Percentiles rank a stretch among this genome's conserved stretches.
These are phyloP conservation scores for Lymantria dispar DNA, from an alignment of 2,888 invertebrate genomes.

Conservation along the genomic window DNA sequence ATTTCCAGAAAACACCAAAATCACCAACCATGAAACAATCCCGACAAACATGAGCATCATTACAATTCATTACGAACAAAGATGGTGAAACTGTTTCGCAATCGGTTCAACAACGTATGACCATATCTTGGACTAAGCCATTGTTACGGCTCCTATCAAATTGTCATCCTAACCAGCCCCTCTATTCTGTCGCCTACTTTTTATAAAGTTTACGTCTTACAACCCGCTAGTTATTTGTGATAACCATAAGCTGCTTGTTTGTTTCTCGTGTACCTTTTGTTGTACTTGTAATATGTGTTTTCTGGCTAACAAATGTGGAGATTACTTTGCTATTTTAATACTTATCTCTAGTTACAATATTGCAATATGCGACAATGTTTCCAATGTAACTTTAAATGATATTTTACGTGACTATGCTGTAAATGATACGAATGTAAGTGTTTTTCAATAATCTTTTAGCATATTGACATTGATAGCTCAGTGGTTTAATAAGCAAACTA, in stretches of 20 bases:
- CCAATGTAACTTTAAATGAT: slow-evolving; percentile 57
- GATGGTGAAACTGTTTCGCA: slow-evolving; percentile 73
- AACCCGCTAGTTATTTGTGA: slow-evolving; percentile 36
- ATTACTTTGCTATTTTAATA: slow-evolving; percentile 15
- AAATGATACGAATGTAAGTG: slow-evolving; percentile 52
- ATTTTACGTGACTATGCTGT: slow-evolving; percentile 57
- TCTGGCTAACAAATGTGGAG: slow-evolving; percentile 7
- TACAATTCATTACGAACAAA: slow-evolving; percentile 64
- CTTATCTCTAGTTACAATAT: slow-evolving; percentile 18
- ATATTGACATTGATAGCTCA: too few species aligned
- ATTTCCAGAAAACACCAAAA: slow-evolving; percentile 43
- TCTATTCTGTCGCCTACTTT: slow-evolving; percentile 46
- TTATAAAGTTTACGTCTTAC: slow-evolving; percentile 62
- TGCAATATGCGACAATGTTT: slow-evolving; percentile 30
- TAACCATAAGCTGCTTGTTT: slow-evolving; percentile 22
- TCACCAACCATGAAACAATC: slow-evolving; percentile 64
- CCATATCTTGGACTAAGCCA: slow-evolving; percentile 62
- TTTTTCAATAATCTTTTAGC: not conserved
- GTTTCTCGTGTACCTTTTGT: slow-evolving; percentile 19
- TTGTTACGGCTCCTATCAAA: slow-evolving; percentile 69
- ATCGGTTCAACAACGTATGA: slow-evolving; percentile 68
- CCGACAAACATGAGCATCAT: slow-evolving; percentile 62
- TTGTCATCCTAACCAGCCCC: slow-evolving; percentile 65
- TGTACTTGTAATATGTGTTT: slow-evolving; percentile 25
- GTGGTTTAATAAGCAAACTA: too few species aligned